phyloP scores from a whole-genome alignment of 2,888 invertebrate genomes.

The Xanthostigma xanthostigma region DNA sequence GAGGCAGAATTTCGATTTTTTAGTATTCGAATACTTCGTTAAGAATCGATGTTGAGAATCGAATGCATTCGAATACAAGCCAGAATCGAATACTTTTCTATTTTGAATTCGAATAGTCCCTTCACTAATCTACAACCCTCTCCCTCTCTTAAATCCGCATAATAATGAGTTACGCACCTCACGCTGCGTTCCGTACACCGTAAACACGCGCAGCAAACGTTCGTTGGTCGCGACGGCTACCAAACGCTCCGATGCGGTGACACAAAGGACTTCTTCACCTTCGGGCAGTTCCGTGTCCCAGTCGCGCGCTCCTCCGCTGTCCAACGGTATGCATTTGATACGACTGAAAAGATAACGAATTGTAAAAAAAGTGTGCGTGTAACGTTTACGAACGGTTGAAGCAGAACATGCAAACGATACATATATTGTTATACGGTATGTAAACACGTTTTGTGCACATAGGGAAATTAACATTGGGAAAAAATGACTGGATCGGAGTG shows the following conservation, averaged over 20 bases:
- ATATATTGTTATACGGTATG: too few relatives aligned
- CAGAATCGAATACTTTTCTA: too few relatives aligned
- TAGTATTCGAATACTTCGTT: too few relatives aligned
- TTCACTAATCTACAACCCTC: too few relatives aligned
- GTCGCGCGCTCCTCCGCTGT: conserved; percentile 62
- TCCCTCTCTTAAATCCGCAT: conserved; percentile 4
- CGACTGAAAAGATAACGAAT: conserved; percentile 35
- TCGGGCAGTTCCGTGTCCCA: conserved; percentile 70
- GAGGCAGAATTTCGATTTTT: too few relatives aligned
- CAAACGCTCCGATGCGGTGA: conserved; percentile 52
- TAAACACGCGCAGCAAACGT: conserved; percentile 67
- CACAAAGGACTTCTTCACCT: conserved; percentile 59
- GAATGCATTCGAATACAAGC: too few relatives aligned
- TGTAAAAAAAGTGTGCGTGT: not conserved
- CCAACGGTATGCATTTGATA: conserved; percentile 57
- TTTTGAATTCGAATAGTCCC: too few relatives aligned
- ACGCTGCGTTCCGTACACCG: conserved; percentile 74
- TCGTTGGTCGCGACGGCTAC: conserved; percentile 66
- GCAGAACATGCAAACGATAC: not conserved
- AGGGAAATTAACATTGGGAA: too few relatives aligned
- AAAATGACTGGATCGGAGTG: too few relatives aligned
- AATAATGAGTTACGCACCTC: conserved; percentile 28
- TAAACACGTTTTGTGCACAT: too few relatives aligned
- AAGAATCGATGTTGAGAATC: too few relatives aligned
- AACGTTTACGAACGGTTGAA: not conserved